Evolutionary conservation across 1,140 invertebrate species (phyloP).

Genomic region (Chlorops oryzae): DNA sequence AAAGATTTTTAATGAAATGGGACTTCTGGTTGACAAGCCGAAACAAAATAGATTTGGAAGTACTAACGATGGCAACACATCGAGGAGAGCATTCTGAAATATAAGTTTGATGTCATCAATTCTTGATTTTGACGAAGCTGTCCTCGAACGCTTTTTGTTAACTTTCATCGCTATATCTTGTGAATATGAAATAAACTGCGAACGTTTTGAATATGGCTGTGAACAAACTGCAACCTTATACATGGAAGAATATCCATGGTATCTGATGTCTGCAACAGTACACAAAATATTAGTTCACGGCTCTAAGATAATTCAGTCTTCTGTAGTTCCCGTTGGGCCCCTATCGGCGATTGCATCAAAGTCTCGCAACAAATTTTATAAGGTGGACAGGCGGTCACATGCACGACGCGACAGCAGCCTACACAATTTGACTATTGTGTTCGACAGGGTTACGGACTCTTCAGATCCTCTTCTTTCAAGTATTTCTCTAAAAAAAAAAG

Average conservation of each 20-base stretch:
- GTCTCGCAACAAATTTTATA: conserved; percentile 7
- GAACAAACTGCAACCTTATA: neutral
- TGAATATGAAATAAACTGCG: neutral
- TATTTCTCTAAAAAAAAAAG: no score
- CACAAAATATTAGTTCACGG: neutral
- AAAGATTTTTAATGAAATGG: neutral
- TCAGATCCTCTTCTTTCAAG: conserved; percentile 3
- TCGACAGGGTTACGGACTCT: neutral
- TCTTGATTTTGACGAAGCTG: neutral
- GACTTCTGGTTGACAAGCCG: neutral
- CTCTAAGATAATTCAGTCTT: neutral
- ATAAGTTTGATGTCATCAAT: neutral
- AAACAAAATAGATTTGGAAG: conserved; percentile 1
- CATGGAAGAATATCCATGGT: neutral
- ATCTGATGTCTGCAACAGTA: neutral
- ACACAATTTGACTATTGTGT: neutral
- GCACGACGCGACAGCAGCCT: neutral
- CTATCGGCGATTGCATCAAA: conserved; percentile 3
- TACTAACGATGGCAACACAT: conserved; percentile 13
- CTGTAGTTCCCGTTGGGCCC: neutral
- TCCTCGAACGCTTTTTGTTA: neutral
- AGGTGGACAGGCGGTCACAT: neutral
- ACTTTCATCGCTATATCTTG: neutral
- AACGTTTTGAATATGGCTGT: neutral
- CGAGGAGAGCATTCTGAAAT: conserved; percentile 6